phyloP scores from a whole-genome alignment of 2,113 vertebrate genomes.

The Sceloporus tristichus region DNA sequence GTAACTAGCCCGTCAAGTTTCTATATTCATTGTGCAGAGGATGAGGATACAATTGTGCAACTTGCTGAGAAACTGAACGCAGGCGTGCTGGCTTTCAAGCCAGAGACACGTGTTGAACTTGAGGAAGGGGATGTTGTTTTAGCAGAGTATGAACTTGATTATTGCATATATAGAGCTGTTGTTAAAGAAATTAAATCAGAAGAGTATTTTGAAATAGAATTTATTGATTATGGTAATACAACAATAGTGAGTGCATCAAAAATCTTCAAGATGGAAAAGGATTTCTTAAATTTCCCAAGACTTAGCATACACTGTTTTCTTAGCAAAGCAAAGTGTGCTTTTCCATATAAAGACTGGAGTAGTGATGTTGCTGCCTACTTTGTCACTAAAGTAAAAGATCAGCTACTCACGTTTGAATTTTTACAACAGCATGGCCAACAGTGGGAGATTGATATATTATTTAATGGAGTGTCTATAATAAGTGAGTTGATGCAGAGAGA shows the following conservation, averaged over 20 bases:
- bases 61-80: slow-evolving; percentile 80
- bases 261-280: slow-evolving; percentile 72
- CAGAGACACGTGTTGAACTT: slow-evolving; percentile 45
- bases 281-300: slow-evolving; percentile 77
- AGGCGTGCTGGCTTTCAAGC: slow-evolving; percentile 43
- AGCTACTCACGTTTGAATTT: slow-evolving; percentile 82
- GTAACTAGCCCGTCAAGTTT: slow-evolving; percentile 75
- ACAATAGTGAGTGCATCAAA: slow-evolving; percentile 75
- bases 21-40: slow-evolving; percentile 83
- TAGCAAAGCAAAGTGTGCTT: slow-evolving; percentile 62
- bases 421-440: slow-evolving; percentile 68
- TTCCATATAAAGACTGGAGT: slow-evolving; percentile 59
- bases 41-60: slow-evolving; percentile 79
- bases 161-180: slow-evolving; percentile 82
- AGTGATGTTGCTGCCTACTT: slow-evolving; percentile 69
- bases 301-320: slow-evolving; percentile 83
- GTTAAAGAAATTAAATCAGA: slow-evolving; percentile 70
- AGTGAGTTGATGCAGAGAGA: slow-evolving; percentile 58
- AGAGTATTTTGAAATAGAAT: slow-evolving; percentile 80
- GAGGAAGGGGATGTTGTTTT: slow-evolving; percentile 76
- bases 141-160: slow-evolving; percentile 77
- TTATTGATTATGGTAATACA: slow-evolving; percentile 89
- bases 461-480: slow-evolving; percentile 64
- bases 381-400: slow-evolving; percentile 67
- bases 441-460: slow-evolving; percentile 83